phyloP scores from a whole-genome alignment of 2,113 vertebrate species.

The Apteryx mantelli region DNA sequence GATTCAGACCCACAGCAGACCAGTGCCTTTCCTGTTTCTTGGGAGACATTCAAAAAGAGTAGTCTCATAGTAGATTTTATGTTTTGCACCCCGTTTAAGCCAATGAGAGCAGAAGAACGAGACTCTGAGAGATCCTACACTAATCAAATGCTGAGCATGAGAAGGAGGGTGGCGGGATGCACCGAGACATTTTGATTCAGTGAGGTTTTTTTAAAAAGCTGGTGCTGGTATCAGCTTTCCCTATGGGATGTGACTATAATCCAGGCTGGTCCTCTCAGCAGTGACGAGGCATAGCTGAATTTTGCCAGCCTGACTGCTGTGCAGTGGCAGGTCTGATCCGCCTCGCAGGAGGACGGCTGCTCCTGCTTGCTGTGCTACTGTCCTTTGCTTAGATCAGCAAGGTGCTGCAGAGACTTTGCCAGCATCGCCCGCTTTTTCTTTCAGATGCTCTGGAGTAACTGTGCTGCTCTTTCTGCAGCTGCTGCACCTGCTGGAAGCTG shows the following conservation, averaged over 20 bases:
- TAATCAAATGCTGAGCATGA: neutral
- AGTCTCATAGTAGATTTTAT: neutral
- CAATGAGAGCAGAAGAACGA: neutral
- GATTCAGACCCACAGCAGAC: neutral
- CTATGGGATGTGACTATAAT: neutral
- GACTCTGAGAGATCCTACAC: neutral
- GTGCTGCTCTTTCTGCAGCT: neutral
- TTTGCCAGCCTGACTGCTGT: neutral
- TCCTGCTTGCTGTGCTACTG: neutral
- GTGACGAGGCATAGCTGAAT: neutral
- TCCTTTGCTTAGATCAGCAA: neutral
- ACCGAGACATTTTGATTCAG: neutral
- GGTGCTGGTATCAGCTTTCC: neutral
- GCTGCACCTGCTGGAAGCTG: neutral
- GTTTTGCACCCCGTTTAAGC: neutral
- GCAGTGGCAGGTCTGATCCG: neutral
- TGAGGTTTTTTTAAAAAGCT: neutral
- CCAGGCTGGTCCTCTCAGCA: neutral
- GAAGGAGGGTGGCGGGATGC: neutral
- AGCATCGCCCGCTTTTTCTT: neutral
- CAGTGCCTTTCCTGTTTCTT: neutral
- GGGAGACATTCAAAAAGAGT: neutral
- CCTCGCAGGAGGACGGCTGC: neutral
- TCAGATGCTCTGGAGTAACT: neutral
- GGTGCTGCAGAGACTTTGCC: neutral